Conservation (phyloP, 1,140 invertebrate species). For the Aphaenogaster floridana region DNA sequence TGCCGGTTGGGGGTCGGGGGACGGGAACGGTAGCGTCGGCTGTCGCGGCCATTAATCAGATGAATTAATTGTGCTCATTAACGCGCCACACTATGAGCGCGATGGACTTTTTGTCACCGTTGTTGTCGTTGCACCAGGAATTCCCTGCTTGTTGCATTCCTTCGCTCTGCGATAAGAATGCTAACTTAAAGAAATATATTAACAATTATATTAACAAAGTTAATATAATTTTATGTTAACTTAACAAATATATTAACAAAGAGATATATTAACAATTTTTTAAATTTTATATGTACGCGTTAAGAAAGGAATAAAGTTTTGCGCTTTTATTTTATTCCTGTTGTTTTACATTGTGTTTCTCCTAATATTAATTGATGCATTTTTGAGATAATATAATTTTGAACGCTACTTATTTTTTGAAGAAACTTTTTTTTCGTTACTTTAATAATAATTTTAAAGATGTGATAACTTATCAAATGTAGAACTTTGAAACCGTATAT, state of each 20-base stretch:
- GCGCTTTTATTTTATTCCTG: background rate
- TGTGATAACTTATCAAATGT: background rate
- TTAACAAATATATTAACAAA: no score
- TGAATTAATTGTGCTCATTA: conserved; percentile 78
- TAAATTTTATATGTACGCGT: background rate
- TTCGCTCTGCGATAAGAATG: conserved; percentile 15
- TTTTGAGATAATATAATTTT: background rate
- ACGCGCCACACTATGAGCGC: conserved; percentile 59
- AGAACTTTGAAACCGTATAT: background rate
- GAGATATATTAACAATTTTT: background rate
- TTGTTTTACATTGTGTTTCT: background rate
- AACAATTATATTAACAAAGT: no score
- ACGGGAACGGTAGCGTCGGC: conserved; percentile 64
- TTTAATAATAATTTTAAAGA: background rate
- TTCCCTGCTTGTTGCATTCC: conserved; percentile 35
- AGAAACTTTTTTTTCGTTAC: background rate
- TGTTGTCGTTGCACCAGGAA: background rate
- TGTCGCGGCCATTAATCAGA: conserved; percentile 72
- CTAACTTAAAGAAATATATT: background rate
- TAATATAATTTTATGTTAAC: no score
- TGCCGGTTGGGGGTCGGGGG: background rate
- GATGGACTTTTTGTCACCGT: conserved; percentile 40
- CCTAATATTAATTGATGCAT: background rate
- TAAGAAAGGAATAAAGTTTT: background rate
- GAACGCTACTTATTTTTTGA: background rate